Evolutionary conservation across 2,888 invertebrate species (phyloP).

Genomic region (Calliopum simillimum): DNA sequence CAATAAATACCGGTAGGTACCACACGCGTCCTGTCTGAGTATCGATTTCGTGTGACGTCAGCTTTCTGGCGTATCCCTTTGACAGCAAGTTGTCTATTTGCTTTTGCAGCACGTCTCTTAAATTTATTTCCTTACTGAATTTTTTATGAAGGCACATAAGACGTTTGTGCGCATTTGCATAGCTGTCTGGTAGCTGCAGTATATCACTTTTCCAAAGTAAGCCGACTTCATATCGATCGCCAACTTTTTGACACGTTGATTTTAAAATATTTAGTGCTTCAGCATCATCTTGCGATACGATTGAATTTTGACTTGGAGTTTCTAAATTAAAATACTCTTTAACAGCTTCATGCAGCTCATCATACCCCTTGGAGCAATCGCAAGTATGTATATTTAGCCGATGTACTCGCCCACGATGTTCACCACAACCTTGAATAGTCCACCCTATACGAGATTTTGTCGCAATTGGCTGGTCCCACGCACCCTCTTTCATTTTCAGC

Average conservation of each 20-base stretch:
- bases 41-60: background rate
- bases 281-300: slow-evolving; percentile 34
- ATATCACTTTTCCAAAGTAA: slow-evolving; percentile 47
- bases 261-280: slow-evolving; percentile 37
- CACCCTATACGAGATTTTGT: slow-evolving; percentile 37
- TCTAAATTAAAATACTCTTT: slow-evolving; percentile 29
- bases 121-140: background rate
- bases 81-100: background rate
- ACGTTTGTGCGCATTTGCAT: slow-evolving; percentile 8
- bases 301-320: slow-evolving; percentile 16
- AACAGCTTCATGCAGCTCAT: slow-evolving; percentile 29
- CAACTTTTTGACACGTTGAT: slow-evolving; percentile 34
- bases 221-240: slow-evolving; percentile 42
- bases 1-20: no score
- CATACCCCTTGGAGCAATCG: slow-evolving; percentile 26
- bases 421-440: slow-evolving; percentile 23
- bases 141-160: background rate
- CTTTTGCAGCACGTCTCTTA: background rate
- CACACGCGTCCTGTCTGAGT: background rate
- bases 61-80: slow-evolving; percentile 4
- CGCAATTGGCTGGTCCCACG: slow-evolving; percentile 28
- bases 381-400: slow-evolving; percentile 33
- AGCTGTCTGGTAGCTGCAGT: slow-evolving; percentile 39
- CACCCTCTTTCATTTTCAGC: slow-evolving; percentile 35
- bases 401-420: background rate